A percentile compares a stretch with the other conserved stretches of the same genome.
phyloP scores from a whole-genome alignment of 2,797 vertebrate species.

The Mus spretus region DNA sequence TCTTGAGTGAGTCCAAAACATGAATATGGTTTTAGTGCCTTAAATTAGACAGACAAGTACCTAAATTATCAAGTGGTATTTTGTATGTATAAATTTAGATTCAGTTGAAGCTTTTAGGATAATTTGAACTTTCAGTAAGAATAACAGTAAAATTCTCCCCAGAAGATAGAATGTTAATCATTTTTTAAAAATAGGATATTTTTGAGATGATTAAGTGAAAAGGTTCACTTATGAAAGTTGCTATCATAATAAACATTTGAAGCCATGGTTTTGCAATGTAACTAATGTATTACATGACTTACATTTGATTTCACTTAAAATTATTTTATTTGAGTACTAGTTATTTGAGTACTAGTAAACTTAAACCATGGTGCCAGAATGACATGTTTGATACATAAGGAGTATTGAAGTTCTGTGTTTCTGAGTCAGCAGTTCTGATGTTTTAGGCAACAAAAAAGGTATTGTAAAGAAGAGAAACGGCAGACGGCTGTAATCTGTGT shows the following conservation, averaged over 20 bases:
- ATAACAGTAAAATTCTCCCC: conserved; percentile 66
- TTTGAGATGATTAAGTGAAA: conserved; percentile 50
- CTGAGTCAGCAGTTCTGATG: neutral
- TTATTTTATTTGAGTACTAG: conserved; percentile 23
- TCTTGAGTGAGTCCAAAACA: conserved; percentile 37
- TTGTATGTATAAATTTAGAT: conserved; percentile 38
- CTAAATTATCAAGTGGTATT: conserved; percentile 57
- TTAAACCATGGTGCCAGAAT: conserved; percentile 17
- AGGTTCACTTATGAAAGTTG: conserved; percentile 47
- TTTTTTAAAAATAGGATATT: neutral
- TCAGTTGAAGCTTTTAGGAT: conserved; percentile 69
- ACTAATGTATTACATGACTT: neutral
- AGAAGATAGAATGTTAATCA: conserved; percentile 45
- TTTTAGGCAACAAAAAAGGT: neutral
- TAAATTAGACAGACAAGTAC: conserved; percentile 67
- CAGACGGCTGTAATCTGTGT: neutral
- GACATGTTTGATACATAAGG: neutral
- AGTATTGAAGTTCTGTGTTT: neutral
- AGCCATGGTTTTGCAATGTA: neutral
- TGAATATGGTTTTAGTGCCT: conserved; percentile 51
- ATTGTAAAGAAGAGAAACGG: neutral
- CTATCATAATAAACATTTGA: neutral
- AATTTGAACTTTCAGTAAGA: conserved; percentile 73
- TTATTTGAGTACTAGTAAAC: conserved; percentile 23
- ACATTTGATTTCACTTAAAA: conserved; percentile 36